These are phyloP conservation scores for Piscicola geometra DNA, from an alignment of 2,888 invertebrate genomes.

Conservation along the genomic window DNA sequence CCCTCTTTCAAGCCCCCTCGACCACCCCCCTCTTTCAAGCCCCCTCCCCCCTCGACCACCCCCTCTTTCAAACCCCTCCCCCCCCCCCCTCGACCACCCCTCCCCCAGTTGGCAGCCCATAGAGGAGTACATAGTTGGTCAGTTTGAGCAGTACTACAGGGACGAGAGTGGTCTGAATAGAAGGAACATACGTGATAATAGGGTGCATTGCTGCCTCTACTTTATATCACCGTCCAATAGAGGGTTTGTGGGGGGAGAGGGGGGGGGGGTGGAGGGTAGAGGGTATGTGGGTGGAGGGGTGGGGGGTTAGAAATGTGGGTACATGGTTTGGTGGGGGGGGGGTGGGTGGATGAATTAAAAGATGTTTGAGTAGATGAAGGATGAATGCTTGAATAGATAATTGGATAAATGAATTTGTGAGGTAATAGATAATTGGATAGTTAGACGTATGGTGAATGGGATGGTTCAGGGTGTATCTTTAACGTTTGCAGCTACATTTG, in stretches of 20 bases:
- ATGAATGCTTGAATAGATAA: too few species aligned
- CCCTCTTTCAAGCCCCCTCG: too few species aligned
- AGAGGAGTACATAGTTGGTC: conserved; percentile 92
- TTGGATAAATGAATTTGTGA: too few species aligned
- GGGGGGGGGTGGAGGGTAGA: background rate
- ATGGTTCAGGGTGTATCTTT: too few species aligned
- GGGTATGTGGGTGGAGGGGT: background rate
- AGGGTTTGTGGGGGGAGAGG: conserved; percentile 55
- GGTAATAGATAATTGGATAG: too few species aligned
- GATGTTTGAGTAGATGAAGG: background rate
- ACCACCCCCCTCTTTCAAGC: too few species aligned
- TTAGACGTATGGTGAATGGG: too few species aligned
- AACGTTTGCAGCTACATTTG: too few species aligned
- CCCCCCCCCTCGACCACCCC: too few species aligned
- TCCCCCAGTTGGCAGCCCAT: conserved; percentile 85
- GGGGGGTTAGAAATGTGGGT: background rate
- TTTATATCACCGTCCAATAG: conserved; percentile 56
- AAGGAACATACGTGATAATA: conserved; percentile 90
- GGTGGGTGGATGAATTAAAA: background rate
- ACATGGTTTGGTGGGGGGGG: background rate
- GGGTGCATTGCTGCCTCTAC: conserved; percentile 79
- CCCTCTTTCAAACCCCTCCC: too few species aligned
- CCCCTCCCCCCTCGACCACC: too few species aligned
- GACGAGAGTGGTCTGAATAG: conserved; percentile 88
- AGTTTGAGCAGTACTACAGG: conserved; percentile 68